A percentile compares a stretch with the other conserved stretches of the same genome.
Evolutionary conservation across 1,140 invertebrate genomes (phyloP).

Genomic region (Drosophila teissieri): DNA sequence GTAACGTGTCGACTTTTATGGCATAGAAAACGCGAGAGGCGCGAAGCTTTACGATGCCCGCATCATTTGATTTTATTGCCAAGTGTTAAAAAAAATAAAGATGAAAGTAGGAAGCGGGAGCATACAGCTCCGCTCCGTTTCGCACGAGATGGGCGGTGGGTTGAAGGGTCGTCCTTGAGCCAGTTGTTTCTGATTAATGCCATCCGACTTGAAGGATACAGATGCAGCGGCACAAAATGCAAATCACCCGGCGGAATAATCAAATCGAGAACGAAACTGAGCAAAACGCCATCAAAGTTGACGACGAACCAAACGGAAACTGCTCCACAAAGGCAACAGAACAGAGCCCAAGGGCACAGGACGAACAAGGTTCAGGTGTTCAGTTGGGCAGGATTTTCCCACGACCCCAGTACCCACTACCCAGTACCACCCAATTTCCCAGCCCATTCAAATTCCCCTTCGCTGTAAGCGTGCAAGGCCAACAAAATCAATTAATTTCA

Average conservation of each 20-base stretch:
- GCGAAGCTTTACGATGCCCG: slow-evolving; percentile 76
- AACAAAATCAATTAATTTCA: slow-evolving; percentile 81
- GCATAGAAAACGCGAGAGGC: slow-evolving; percentile 70
- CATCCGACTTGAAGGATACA: slow-evolving; percentile 67
- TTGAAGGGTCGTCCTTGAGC: slow-evolving; percentile 63
- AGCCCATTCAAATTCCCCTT: not conserved
- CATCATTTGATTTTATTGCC: slow-evolving; percentile 82
- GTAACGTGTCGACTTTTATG: slow-evolving; percentile 73
- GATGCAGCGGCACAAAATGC: slow-evolving; percentile 75
- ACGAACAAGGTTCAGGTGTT: slow-evolving; percentile 8
- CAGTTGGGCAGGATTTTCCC: slow-evolving; percentile 3
- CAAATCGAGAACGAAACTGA: slow-evolving; percentile 65
- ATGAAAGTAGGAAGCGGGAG: slow-evolving; percentile 4
- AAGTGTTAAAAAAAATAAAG: slow-evolving; percentile 49
- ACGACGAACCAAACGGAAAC: slow-evolving; percentile 69
- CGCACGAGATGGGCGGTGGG: not conserved
- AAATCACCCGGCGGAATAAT: slow-evolving; percentile 79
- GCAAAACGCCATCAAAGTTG: slow-evolving; percentile 70
- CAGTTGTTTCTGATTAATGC: slow-evolving; percentile 79
- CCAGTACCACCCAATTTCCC: not conserved
- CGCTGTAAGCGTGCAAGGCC: slow-evolving; percentile 44
- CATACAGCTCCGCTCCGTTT: slow-evolving; percentile 21
- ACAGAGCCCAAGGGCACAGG: slow-evolving; percentile 42
- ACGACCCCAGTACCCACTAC: too few species aligned
- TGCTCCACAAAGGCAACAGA: slow-evolving; percentile 48